Base-by-base conservation (phyloP, 2,888 invertebrate species). In the Strigamia maritima region DNA sequence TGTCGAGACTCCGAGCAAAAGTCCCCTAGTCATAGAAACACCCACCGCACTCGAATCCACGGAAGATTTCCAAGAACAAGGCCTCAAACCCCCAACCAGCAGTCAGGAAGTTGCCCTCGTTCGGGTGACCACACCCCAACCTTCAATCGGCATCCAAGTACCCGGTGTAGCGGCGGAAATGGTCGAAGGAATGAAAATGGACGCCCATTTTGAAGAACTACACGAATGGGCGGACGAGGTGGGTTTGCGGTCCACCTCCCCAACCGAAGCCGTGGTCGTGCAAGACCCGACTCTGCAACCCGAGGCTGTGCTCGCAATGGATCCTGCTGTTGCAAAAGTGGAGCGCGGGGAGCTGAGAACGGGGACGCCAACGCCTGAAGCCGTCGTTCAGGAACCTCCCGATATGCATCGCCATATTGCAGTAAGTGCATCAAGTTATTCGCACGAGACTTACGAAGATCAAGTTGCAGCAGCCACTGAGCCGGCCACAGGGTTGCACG, bases 171-270 rank as follows among this genome's bases (percentile, higher is more conserved):
- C 35, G 12, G 74, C 19, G 10, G 74, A 74, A 35, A 74, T 70
- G 26, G 26, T 16, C 16, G 77, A 77, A 60, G 26, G n/a, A n/a
- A n/a, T 60, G 44, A 19, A 22, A 31, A 38, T 77, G 26, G 28
- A 2, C 16, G 77, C 60, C 4, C 77, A 77, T 28, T 77, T 77
- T 54, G 28, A 78, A 35, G 78, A 78, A 35, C 35, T 74, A 1
- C 78, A 78, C 8, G 38, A 65, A 19, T 78, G 78, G 78, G 78
- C 78, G 10, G 78, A 78, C 19, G 78, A 78, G 22, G 78, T 78
- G n/a, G 78, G 78, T 22, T 12, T 78, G 26, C 31, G 40, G 19
- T 14, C 19, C 16, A n/a, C 26, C 8, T 78, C 78, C 4, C 78
- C 78, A 8, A 10, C 31, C 8, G 70, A 65, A 10, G 78, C 78